Conservation (phyloP, 2,113 vertebrate genomes). For the Crotalus viridis region DNA sequence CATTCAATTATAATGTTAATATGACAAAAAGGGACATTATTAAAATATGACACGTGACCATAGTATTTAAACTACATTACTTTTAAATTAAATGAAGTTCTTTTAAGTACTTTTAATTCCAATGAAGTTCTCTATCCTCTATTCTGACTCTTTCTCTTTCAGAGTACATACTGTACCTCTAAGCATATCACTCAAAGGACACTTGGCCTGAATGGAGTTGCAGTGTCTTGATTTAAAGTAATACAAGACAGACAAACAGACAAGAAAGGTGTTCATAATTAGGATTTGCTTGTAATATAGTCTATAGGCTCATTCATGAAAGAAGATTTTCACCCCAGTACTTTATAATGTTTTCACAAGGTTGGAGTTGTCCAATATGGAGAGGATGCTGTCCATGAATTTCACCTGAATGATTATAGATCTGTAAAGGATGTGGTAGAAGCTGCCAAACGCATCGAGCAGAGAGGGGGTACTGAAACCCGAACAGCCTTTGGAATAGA, state of each 20-base stretch:
- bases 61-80: neutral
- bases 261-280: neutral
- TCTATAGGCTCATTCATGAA: neutral
- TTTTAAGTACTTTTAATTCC: neutral
- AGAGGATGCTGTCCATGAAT: conserved; percentile 90
- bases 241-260: neutral
- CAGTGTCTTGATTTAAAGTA: neutral
- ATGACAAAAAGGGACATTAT: neutral
- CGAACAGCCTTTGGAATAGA: conserved; percentile 91
- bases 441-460: conserved; percentile 85
- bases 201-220: neutral
- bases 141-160: neutral
- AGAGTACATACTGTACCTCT: neutral
- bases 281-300: neutral
- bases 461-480: conserved; percentile 92
- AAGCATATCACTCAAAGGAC: neutral
- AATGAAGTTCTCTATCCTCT: neutral
- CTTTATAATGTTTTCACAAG: conserved; percentile 57
- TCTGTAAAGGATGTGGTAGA: conserved; percentile 88
- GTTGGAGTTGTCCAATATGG: conserved; percentile 94
- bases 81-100: neutral
- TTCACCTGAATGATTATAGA: conserved; percentile 85
- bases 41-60: neutral
- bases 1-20: neutral
- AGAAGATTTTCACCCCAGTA: neutral